Evolutionary conservation across 2,113 vertebrate genomes (phyloP).

Genomic region (Leptodactylus fuscus): DNA sequence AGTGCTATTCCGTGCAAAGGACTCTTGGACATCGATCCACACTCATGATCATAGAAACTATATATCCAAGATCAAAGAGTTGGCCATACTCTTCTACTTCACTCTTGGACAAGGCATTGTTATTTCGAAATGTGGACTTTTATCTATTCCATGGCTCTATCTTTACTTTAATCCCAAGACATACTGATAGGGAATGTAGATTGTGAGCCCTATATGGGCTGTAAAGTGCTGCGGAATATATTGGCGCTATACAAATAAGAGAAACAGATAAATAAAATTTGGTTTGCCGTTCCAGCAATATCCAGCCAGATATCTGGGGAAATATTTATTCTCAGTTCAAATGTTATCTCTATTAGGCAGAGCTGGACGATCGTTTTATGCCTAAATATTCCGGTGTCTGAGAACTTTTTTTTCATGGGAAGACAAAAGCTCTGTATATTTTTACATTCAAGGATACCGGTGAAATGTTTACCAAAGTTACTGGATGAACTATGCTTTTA

Average conservation of each 20-base stretch:
- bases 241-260: too few species aligned
- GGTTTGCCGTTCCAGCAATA: neutral
- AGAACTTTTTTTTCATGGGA: conserved; percentile 17
- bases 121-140: too few species aligned
- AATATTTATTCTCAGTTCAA: conserved; percentile 23
- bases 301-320: conserved; percentile 5
- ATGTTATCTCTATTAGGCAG: conserved; percentile 10
- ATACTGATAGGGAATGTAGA: too few species aligned
- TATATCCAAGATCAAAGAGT: too few species aligned
- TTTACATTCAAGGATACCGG: neutral
- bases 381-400: neutral
- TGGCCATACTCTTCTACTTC: too few species aligned
- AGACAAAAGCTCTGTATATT: neutral
- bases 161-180: neutral
- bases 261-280: neutral
- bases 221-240: too few species aligned
- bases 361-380: neutral
- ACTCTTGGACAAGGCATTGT: too few species aligned
- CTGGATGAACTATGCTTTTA: too few species aligned
- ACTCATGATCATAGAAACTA: too few species aligned
- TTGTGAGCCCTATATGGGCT: too few species aligned
- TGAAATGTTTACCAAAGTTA: neutral
- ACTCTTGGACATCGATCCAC: too few species aligned
- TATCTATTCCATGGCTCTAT: neutral
- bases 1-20: too few species aligned